These are phyloP conservation scores for Torymus aiolomorphi DNA, from an alignment of 2,888 invertebrate genomes.

Conservation along the genomic window DNA sequence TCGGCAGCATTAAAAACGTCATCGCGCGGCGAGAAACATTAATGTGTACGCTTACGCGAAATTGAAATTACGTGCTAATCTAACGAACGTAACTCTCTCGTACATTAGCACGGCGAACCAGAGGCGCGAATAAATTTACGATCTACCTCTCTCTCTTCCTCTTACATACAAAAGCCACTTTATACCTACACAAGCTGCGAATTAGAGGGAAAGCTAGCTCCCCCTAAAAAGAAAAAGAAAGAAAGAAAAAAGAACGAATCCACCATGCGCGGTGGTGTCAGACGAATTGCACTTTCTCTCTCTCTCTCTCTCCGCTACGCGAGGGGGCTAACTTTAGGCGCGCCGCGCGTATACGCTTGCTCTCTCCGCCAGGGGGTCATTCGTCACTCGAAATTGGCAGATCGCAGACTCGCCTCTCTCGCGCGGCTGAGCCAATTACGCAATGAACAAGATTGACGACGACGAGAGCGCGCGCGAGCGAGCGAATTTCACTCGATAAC, in stretches of 20 bases:
- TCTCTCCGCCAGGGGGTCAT: constrained; percentile 35
- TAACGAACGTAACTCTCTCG: too few relatives aligned
- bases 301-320: neutral
- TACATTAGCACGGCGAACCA: too few relatives aligned
- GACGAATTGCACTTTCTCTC: constrained; percentile 15
- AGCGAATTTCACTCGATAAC: constrained; percentile 51
- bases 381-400: constrained; percentile 61
- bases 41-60: too few relatives aligned
- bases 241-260: constrained; percentile 5
- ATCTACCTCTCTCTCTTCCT: too few relatives aligned
- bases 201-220: constrained; percentile 19
- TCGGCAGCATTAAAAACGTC: too few relatives aligned
- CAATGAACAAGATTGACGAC: constrained; percentile 58
- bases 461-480: constrained; percentile 5
- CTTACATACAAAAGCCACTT: too few relatives aligned
- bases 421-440: constrained; percentile 53
- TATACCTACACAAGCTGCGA: constrained; percentile 2
- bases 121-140: too few relatives aligned
- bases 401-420: constrained; percentile 36
- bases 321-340: constrained; percentile 47
- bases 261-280: neutral
- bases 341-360: neutral
- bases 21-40: too few relatives aligned
- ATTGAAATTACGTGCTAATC: too few relatives aligned
- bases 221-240: neutral